phyloP scores from a whole-genome alignment of 2,888 invertebrate species.

The Plagodis pulveraria region DNA sequence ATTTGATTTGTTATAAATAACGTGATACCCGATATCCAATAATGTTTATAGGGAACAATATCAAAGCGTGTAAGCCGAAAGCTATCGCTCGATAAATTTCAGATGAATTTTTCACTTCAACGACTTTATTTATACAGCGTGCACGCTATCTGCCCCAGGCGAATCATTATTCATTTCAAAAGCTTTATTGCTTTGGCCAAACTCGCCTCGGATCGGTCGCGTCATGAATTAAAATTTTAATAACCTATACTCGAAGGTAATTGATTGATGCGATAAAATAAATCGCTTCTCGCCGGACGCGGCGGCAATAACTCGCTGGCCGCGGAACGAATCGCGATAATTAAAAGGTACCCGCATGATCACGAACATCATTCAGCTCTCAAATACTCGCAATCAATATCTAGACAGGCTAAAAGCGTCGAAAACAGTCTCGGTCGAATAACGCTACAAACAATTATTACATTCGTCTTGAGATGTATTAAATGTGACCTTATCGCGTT shows the following conservation, averaged over 20 bases:
- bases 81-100: conserved; percentile 61
- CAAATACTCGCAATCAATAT: conserved; percentile 5
- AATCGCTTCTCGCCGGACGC: conserved; percentile 53
- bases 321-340: conserved; percentile 65
- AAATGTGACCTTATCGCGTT: conserved; percentile 8
- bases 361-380: conserved; percentile 22
- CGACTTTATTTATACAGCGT: conserved; percentile 72
- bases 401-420: not conserved
- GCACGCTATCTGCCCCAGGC: conserved; percentile 66
- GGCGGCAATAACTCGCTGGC: conserved; percentile 41
- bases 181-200: conserved; percentile 65
- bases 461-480: conserved; percentile 13
- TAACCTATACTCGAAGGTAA: conserved; percentile 64
- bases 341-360: conserved; percentile 41
- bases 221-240: conserved; percentile 68
- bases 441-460: conserved; percentile 6
- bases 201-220: conserved; percentile 51
- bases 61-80: conserved; percentile 31
- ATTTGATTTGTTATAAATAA: conserved; percentile 32
- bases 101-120: conserved; percentile 73
- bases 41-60: conserved; percentile 32
- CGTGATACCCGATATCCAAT: conserved; percentile 26
- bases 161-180: conserved; percentile 71
- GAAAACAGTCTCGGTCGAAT: conserved; percentile 1
- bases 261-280: conserved; percentile 76